Percentiles rank a stretch among this genome's conserved stretches.
Evolutionary conservation across 1,140 invertebrate species (phyloP).

Genomic region (Diabrotica undecimpunctata): DNA sequence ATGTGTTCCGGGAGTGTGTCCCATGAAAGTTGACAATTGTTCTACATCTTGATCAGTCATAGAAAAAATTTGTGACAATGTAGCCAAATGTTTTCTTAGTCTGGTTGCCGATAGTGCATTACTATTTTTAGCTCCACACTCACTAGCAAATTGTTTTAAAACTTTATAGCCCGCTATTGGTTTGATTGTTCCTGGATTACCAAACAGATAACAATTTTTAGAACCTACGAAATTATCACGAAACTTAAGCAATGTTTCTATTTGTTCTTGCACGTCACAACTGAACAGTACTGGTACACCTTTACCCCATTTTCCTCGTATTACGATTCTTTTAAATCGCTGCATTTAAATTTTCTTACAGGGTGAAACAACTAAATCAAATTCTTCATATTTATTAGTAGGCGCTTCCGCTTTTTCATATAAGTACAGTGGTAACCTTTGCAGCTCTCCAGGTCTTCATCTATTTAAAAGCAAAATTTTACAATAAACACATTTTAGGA

Average conservation of each 20-base stretch:
- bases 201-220: too few species aligned
- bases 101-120: slow-evolving; percentile 35
- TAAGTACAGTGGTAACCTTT: slow-evolving; percentile 19
- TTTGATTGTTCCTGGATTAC: too few species aligned
- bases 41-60: slow-evolving; percentile 40
- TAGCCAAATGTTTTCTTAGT: slow-evolving; percentile 43
- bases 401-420: slow-evolving; percentile 1
- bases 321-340: slow-evolving; percentile 31
- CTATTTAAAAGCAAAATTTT: slow-evolving; percentile 34
- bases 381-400: slow-evolving; percentile 27
- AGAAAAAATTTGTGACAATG: slow-evolving; percentile 40
- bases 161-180: too few species aligned
- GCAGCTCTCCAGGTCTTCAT: slow-evolving; percentile 33
- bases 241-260: slow-evolving; percentile 22
- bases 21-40: slow-evolving; percentile 42
- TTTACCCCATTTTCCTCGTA: slow-evolving; percentile 25
- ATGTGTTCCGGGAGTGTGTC: slow-evolving; percentile 27
- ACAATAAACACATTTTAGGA: slow-evolving; percentile 36
- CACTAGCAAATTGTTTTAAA: too few species aligned
- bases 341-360: slow-evolving; percentile 26
- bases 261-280: slow-evolving; percentile 25
- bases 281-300: slow-evolving; percentile 32
- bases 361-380: slow-evolving; percentile 13
- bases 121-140: slow-evolving; percentile 37
- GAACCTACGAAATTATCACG: too few species aligned